phyloP scores from a whole-genome alignment of 2,113 vertebrate genomes.

The Ascaphus truei region DNA sequence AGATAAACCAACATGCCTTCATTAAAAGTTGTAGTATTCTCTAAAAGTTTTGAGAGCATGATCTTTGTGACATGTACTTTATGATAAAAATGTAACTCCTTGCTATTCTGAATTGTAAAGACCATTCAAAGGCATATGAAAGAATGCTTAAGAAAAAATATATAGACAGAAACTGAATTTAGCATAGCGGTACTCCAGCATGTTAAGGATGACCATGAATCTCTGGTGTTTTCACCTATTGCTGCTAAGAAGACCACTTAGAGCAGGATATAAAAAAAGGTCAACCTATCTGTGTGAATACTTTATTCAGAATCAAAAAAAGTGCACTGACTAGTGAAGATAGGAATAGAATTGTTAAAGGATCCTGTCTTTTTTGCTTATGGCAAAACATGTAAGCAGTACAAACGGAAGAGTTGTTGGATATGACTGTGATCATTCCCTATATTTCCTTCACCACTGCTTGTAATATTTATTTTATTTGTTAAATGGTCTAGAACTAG shows the following conservation, averaged over 20 bases:
- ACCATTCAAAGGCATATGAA: neutral
- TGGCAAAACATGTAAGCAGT: too few relatives aligned
- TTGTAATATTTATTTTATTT: too few relatives aligned
- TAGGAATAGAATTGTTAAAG: too few relatives aligned
- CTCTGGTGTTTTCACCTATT: neutral
- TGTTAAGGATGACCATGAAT: neutral
- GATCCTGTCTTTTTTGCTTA: too few relatives aligned
- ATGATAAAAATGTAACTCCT: neutral
- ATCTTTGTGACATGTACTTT: constrained; percentile 5
- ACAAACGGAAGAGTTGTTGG: too few relatives aligned
- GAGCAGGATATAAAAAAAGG: neutral
- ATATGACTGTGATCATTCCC: too few relatives aligned
- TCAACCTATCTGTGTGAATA: neutral
- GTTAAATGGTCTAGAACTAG: too few relatives aligned
- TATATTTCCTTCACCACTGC: too few relatives aligned
- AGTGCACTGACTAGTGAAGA: too few relatives aligned
- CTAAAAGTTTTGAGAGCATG: neutral
- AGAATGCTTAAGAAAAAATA: neutral
- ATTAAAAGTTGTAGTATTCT: neutral
- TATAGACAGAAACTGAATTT: neutral
- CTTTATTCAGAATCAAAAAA: neutral
- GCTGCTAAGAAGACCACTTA: neutral
- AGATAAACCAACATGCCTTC: neutral
- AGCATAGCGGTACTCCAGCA: neutral
- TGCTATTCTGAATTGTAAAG: neutral